Base-by-base conservation (phyloP, 2,113 vertebrate genomes). In the Electrona antarctica region DNA sequence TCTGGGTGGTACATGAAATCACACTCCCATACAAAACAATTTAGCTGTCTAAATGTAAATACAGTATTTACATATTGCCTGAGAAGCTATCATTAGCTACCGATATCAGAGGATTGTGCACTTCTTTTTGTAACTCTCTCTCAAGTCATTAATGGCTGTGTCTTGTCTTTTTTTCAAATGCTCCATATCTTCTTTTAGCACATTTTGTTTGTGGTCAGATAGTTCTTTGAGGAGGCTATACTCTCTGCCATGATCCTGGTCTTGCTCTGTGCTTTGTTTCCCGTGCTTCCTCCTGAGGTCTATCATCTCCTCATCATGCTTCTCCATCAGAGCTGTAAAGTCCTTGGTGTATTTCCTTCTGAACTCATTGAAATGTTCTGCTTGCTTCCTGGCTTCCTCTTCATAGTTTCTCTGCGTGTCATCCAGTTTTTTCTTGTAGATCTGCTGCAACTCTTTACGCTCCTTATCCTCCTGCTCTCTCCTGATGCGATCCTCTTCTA, bases 331-430 rank as follows among this genome's bases (percentile, higher is more conserved):
- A 3, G 15, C 14, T 29, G 6, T n/a, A 15, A 73, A 64, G 14
- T 65, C 62, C 0, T 10, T n/a, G 0, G 9, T 47, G 2, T 85
- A 85, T 50, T 66, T 80, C 0, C 60, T 1, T 50, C 13, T 15
- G 41, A 87, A 85, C 0, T 77, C 77, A 1, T 85, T 87, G 13
- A 74, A 28, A 14, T 71, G 55, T 28, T 88, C 81, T 0, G 86
- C 86, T 8, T 76, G 57, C 14, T 51, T 67, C 48, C 82, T 66
- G 3, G 79, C 87, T 7, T 82, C 73, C 0, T 77, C 73, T 9
- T 66, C 48, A 8, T 52, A 51, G 29, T 14, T 65, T 0, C 2
- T 70, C 28, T 57, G 60, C 0, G 67, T 58, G 5, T 62, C 8
- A 6, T 69, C 0, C 15, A 76, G 1, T 48, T 67, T 60, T 4